These are phyloP conservation scores for Callopanchax toddi DNA, from an alignment of 2,113 vertebrate species.

Conservation along the genomic window DNA sequence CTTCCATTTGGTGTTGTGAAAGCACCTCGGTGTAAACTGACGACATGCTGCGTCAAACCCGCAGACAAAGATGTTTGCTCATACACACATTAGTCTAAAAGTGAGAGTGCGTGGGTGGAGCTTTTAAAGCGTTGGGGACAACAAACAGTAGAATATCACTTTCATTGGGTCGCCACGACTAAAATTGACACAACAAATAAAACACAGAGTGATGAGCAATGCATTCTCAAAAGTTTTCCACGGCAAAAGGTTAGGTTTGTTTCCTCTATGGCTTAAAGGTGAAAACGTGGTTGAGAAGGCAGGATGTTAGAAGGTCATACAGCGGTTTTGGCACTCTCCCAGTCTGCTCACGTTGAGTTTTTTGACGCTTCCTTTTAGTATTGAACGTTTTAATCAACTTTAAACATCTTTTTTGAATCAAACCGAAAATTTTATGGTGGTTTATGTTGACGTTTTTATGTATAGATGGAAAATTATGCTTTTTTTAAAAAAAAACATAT, in stretches of 20 bases:
- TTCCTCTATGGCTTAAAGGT: conserved; percentile 34
- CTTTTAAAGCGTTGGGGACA: background rate
- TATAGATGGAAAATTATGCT: no score
- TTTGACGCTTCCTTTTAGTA: conserved; percentile 13
- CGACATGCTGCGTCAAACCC: background rate
- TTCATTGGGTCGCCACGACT: conserved; percentile 4
- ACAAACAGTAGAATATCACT: conserved; percentile 10
- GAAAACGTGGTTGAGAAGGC: conserved; percentile 46
- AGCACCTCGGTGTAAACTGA: background rate
- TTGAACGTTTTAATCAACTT: no score
- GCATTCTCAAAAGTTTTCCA: conserved; percentile 52
- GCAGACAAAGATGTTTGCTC: conserved; percentile 7
- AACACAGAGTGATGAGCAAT: conserved; percentile 33
- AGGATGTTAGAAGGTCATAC: conserved; percentile 65
- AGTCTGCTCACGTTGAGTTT: conserved; percentile 3
- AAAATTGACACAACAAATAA: background rate
- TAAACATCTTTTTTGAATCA: no score
- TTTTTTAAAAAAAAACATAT: no score
- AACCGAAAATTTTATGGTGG: no score
- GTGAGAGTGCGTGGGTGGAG: conserved; percentile 47
- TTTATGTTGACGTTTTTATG: no score
- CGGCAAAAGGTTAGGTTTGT: conserved; percentile 35
- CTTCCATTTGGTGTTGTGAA: no score
- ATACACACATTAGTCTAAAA: conserved; percentile 33
- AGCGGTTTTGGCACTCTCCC: conserved; percentile 21